Evolutionary conservation across 2,797 vertebrate species (phyloP).

Genomic region (Scolopax bukidnonensis): DNA sequence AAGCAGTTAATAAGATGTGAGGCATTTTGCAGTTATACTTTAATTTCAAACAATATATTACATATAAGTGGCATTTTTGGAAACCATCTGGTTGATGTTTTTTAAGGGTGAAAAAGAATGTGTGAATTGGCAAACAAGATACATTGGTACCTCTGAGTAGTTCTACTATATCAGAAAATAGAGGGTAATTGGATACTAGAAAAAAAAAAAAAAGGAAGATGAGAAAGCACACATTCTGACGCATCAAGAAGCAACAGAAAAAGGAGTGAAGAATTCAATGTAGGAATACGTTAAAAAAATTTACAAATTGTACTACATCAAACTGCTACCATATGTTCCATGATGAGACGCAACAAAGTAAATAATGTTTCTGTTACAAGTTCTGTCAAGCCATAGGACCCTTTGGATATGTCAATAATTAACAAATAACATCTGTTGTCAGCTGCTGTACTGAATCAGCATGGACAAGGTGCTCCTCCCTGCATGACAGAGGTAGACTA

Average conservation of each 20-base stretch:
- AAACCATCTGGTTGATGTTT: slow-evolving; percentile 35
- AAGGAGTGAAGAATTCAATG: background rate
- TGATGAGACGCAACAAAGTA: background rate
- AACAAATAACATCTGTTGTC: slow-evolving; percentile 54
- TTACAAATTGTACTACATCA: background rate
- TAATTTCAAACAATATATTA: slow-evolving; percentile 26
- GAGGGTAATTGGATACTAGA: background rate
- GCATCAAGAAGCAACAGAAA: background rate
- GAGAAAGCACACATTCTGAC: background rate
- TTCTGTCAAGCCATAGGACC: slow-evolving; percentile 28
- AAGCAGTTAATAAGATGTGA: background rate
- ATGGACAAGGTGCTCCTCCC: background rate
- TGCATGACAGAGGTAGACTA: background rate
- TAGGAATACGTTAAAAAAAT: background rate
- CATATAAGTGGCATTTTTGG: slow-evolving; percentile 6
- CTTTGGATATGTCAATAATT: slow-evolving; percentile 59
- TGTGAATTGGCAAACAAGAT: background rate
- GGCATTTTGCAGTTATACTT: background rate
- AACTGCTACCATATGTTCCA: slow-evolving; percentile 16
- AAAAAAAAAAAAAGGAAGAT: background rate
- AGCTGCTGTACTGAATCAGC: slow-evolving; percentile 41
- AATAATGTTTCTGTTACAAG: background rate
- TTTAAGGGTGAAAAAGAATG: background rate
- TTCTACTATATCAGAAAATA: background rate
- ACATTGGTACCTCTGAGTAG: background rate